These are phyloP conservation scores for Cynocephalus volans DNA, from an alignment of 2,113 vertebrate genomes.

Conservation along the genomic window DNA sequence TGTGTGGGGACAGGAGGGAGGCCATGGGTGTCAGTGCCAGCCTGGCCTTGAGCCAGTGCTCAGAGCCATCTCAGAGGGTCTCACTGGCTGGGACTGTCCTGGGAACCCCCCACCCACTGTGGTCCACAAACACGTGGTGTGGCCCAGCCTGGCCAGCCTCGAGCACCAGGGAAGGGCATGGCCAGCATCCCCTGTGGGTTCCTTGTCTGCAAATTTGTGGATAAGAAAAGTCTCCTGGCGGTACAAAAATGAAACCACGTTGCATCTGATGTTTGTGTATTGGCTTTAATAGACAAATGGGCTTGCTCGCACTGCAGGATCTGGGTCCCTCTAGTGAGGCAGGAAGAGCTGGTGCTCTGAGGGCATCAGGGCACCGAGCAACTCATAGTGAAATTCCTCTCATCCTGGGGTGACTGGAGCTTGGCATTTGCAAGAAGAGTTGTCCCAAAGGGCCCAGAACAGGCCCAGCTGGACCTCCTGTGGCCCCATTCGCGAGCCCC, in stretches of 20 bases:
- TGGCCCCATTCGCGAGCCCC: not conserved
- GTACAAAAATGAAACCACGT: rapidly evolving
- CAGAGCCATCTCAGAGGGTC: not conserved
- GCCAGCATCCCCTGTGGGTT: not conserved
- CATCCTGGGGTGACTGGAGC: not conserved
- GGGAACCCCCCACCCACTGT: rapidly evolving
- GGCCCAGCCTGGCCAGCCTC: not conserved
- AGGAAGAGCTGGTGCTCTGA: rapidly evolving
- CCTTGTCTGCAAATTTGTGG: not conserved
- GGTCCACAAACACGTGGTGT: not conserved
- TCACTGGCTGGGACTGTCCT: not conserved
- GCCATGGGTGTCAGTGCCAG: not conserved
- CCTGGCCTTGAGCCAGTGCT: not conserved
- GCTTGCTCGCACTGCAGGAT: rapidly evolving
- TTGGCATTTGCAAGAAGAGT: not conserved
- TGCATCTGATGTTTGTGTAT: too few species aligned
- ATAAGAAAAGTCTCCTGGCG: not conserved
- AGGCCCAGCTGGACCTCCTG: not conserved
- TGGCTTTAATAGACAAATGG: not conserved
- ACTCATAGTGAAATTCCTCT: too few species aligned
- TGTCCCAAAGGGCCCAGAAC: rapidly evolving
- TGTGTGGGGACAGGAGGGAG: not conserved
- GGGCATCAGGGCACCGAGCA: rapidly evolving
- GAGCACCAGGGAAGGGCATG: too few species aligned
- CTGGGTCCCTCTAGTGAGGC: not conserved